A percentile compares a stretch with the other conserved stretches of the same genome.
phyloP scores from a whole-genome alignment of 92 coral and sea anemone species.

The Virgularia gustaviana region DNA sequence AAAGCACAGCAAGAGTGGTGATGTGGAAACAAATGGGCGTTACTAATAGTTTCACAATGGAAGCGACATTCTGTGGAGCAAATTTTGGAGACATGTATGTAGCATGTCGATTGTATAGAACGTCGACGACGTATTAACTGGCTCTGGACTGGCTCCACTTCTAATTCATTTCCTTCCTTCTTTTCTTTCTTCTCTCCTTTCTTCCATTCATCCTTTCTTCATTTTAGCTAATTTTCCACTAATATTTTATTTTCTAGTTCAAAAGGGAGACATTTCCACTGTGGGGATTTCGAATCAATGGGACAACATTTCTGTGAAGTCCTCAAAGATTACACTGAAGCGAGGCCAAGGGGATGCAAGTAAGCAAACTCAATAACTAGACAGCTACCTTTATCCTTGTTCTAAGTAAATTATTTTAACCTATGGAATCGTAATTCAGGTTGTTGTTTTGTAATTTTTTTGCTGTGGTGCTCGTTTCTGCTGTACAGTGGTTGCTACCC shows the following conservation, averaged over 20 bases:
- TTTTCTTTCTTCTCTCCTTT: no score
- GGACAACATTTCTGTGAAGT: constrained; percentile 97
- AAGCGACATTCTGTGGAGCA: constrained; percentile 96
- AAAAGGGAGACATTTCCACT: constrained; percentile 92
- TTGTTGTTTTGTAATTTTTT: no score
- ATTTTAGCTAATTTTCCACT: not conserved
- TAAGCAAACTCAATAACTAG: no score
- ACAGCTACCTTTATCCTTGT: no score
- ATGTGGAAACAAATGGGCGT: constrained; percentile 99
- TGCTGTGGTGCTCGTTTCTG: no score
- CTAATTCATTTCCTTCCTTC: no score
- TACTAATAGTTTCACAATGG: constrained; percentile 94
- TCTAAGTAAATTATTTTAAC: no score
- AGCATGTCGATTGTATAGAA: no score
- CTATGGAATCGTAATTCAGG: no score
- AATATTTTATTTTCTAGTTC: constrained; percentile 46
- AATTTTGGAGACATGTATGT: constrained; percentile 98
- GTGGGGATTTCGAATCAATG: constrained; percentile 95
- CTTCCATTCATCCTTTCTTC: not conserved
- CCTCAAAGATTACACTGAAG: constrained; percentile 83
- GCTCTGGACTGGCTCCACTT: no score
- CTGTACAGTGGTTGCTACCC: no score
- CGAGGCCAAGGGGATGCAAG: constrained; percentile 75
- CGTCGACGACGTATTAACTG: no score
- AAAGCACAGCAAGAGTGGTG: constrained; percentile 95